phyloP scores from a whole-genome alignment of 1,140 invertebrate species.

The Euschistus heros region DNA sequence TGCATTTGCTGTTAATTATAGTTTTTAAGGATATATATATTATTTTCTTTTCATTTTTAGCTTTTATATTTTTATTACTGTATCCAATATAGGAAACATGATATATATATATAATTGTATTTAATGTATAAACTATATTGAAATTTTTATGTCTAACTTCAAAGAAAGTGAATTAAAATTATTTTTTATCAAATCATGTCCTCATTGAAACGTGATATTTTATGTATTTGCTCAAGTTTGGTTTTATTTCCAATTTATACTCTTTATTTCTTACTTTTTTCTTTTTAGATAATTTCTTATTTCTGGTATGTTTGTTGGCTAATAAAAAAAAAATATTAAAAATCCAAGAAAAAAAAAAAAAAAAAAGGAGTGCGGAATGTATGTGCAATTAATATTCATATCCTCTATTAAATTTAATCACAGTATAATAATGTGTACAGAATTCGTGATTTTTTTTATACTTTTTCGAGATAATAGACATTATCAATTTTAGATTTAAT shows the following conservation, averaged over 20 bases:
- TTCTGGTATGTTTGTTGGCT: background rate
- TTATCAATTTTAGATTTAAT: background rate
- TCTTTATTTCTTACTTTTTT: background rate
- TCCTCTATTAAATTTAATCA: conserved; percentile 11
- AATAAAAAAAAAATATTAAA: no score
- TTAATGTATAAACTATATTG: conserved; percentile 7
- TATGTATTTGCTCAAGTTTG: conserved; percentile 6
- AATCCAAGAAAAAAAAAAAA: no score
- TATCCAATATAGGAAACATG: background rate
- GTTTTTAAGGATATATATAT: conserved; percentile 9
- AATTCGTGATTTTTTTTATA: conserved; percentile 1
- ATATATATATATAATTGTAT: conserved; percentile 9
- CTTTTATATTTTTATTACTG: conserved; percentile 15
- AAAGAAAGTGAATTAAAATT: conserved; percentile 7
- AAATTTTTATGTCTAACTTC: conserved; percentile 9
- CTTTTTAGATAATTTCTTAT: background rate
- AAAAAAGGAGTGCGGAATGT: background rate
- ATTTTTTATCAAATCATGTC: conserved; percentile 11
- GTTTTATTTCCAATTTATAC: background rate
- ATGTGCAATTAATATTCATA: conserved; percentile 2
- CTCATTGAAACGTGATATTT: conserved; percentile 9
- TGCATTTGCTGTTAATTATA: conserved; percentile 15
- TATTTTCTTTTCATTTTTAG: background rate
- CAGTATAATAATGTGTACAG: background rate
- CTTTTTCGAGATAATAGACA: background rate